These are phyloP conservation scores for Leptodactylus fallax DNA, from an alignment of 2,797 vertebrate genomes.

Conservation along the genomic window DNA sequence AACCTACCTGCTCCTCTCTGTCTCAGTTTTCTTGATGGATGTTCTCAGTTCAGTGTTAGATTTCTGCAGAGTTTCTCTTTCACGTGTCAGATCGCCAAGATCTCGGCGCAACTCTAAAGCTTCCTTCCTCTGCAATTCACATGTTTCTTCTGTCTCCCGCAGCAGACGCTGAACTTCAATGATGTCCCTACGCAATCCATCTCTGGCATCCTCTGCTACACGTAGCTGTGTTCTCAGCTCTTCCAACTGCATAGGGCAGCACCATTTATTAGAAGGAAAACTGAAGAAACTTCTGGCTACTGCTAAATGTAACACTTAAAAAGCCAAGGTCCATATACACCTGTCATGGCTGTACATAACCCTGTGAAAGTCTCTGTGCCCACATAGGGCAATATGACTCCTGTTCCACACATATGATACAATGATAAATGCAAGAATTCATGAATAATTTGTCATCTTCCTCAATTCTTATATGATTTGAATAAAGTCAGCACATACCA, in stretches of 20 bases:
- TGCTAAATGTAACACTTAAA: too few relatives aligned
- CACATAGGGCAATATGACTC: background rate
- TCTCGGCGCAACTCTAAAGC: constrained; percentile 73
- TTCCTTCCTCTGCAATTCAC: constrained; percentile 77
- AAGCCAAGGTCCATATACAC: too few relatives aligned
- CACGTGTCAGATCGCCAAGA: constrained; percentile 74
- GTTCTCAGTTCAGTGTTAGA: constrained; percentile 81
- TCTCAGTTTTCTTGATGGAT: constrained; percentile 75
- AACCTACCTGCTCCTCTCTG: constrained; percentile 83
- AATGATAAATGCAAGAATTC: background rate
- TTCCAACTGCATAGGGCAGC: constrained; percentile 73
- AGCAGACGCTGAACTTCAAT: constrained; percentile 77
- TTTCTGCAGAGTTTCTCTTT: constrained; percentile 78
- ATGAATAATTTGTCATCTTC: background rate
- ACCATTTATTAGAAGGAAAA: background rate
- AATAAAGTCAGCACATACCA: too few relatives aligned
- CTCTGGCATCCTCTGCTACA: constrained; percentile 73
- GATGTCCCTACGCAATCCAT: constrained; percentile 72
- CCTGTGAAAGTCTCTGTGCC: background rate
- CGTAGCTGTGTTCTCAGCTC: constrained; percentile 74
- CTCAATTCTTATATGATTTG: too few relatives aligned
- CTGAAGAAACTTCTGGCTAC: too few relatives aligned
- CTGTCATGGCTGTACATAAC: background rate
- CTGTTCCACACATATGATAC: background rate
- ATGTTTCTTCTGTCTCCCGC: constrained; percentile 73